Conservation (phyloP, 2,888 invertebrate species). For the Pachydiplax longipennis region DNA sequence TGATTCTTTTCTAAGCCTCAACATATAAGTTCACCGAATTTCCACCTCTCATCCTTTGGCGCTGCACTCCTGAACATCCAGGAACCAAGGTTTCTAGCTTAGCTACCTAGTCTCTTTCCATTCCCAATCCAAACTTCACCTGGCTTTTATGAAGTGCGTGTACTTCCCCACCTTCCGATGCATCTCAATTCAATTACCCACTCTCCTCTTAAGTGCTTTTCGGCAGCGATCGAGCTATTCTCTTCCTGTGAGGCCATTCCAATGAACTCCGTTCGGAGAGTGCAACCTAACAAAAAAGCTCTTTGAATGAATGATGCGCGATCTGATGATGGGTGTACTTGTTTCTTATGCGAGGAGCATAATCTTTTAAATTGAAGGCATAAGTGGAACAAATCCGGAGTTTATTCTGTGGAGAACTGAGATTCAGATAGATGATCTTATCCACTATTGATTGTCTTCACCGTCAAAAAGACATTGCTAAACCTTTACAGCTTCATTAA, state of each 20-base stretch:
- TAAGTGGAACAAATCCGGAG: too few relatives aligned
- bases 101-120: background rate
- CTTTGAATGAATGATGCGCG: too few relatives aligned
- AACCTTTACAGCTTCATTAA: too few relatives aligned
- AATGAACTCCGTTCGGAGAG: background rate
- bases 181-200: background rate
- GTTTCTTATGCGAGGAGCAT: too few relatives aligned
- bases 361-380: too few relatives aligned
- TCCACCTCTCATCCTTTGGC: background rate
- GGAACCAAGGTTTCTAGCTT: background rate
- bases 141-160: slow-evolving; percentile 2
- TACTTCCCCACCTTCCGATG: background rate
- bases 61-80: background rate
- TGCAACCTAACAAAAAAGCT: background rate
- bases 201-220: background rate
- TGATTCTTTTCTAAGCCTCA: background rate
- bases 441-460: too few relatives aligned
- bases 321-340: too few relatives aligned
- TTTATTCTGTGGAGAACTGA: too few relatives aligned
- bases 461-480: too few relatives aligned
- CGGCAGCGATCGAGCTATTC: background rate
- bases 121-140: background rate
- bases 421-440: too few relatives aligned
- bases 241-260: background rate
- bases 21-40: background rate